Conservation (phyloP, 2,113 vertebrate species). For the Herpetotheres cachinnans region DNA sequence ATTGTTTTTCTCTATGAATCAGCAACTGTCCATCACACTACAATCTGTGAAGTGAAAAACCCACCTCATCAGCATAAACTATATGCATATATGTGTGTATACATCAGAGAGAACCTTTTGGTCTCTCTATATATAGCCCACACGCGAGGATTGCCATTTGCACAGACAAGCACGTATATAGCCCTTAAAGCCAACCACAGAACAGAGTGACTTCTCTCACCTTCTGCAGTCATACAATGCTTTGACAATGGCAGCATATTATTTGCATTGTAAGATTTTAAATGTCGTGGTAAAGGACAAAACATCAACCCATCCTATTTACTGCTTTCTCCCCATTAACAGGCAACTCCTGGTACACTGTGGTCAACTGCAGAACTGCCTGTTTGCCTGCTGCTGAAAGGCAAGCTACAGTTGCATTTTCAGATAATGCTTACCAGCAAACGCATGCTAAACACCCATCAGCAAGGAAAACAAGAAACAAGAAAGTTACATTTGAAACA, state of each 20-base stretch:
- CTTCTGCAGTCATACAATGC: background rate
- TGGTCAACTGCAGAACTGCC: background rate
- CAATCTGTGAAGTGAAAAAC: conserved; percentile 24
- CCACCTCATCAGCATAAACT: conserved; percentile 6
- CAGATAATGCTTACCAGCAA: background rate
- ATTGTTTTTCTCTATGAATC: conserved; percentile 45
- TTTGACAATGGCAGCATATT: background rate
- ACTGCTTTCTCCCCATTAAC: background rate
- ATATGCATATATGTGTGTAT: background rate
- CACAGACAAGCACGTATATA: background rate
- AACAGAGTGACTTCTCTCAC: background rate
- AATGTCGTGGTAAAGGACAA: background rate
- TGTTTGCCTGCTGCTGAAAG: background rate
- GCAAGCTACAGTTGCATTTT: background rate
- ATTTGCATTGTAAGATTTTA: background rate
- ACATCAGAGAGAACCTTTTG: background rate
- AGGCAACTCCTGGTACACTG: background rate
- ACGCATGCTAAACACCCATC: background rate
- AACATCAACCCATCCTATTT: background rate
- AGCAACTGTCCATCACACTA: conserved; percentile 48
- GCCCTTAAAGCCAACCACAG: background rate
- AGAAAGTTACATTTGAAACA: background rate
- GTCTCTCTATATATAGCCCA: background rate
- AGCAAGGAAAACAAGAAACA: background rate
- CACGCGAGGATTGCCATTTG: background rate